Percentiles rank a stretch among this genome's conserved stretches.
Evolutionary conservation across 2,888 invertebrate species (phyloP).

Genomic region (Keiferia lycopersicella): DNA sequence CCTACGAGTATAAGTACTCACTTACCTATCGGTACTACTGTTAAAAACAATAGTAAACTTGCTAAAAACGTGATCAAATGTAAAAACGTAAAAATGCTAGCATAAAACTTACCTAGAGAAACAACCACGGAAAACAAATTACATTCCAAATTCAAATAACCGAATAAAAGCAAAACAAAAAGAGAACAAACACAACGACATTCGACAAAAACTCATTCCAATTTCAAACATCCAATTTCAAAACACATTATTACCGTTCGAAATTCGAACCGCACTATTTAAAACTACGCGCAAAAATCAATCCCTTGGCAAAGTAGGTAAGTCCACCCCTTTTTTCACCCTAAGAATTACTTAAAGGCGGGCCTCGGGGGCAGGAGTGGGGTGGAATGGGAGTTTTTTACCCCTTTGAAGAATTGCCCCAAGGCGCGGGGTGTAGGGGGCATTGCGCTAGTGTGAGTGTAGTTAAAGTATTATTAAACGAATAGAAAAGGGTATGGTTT

Average conservation of each 20-base stretch:
- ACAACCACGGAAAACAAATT: background rate
- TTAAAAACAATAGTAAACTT: too few relatives aligned
- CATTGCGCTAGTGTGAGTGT: conserved; percentile 53
- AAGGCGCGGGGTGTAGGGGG: conserved; percentile 66
- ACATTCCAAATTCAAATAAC: background rate
- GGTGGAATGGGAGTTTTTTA: conserved; percentile 66
- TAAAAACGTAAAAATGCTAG: too few relatives aligned
- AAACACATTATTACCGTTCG: conserved; percentile 28
- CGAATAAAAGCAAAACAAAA: background rate
- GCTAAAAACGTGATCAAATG: too few relatives aligned
- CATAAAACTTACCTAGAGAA: conserved; percentile 1
- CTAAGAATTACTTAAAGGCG: conserved; percentile 78
- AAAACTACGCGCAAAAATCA: conserved; percentile 57
- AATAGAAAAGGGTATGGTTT: conserved; percentile 77
- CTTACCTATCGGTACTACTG: too few relatives aligned
- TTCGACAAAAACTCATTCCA: background rate
- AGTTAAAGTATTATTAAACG: conserved; percentile 64
- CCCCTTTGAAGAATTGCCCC: conserved; percentile 81
- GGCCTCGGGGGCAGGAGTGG: conserved; percentile 52
- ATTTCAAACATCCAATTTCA: conserved; percentile 15
- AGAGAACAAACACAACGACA: background rate
- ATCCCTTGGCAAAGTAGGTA: conserved; percentile 66
- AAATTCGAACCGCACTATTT: conserved; percentile 19
- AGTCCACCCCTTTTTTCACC: conserved; percentile 79
- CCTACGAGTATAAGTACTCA: too few relatives aligned